phyloP scores from a whole-genome alignment of 2,113 vertebrate genomes.

The Corapipo altera region DNA sequence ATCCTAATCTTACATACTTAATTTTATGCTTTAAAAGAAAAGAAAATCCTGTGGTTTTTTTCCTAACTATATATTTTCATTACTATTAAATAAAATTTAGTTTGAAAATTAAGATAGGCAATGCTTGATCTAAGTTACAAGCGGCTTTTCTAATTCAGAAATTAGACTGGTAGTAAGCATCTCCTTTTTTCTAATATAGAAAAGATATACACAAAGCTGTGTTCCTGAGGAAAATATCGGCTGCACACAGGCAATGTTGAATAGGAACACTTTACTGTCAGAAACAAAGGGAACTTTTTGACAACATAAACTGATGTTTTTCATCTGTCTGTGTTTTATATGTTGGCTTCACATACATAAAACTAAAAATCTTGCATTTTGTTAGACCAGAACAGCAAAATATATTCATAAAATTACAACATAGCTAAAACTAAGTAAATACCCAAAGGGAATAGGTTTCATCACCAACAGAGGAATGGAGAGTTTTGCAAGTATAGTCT shows the following conservation, averaged over 20 bases:
- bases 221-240: background rate
- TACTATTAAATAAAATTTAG: background rate
- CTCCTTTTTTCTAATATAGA: background rate
- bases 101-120: background rate
- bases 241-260: background rate
- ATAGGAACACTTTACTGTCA: background rate
- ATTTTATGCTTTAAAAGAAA: background rate
- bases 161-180: background rate
- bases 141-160: background rate
- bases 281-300: background rate
- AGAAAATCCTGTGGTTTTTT: background rate
- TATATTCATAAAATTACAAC: background rate
- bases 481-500: rapidly evolving
- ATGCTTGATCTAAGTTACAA: background rate
- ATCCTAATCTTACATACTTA: background rate
- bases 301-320: background rate
- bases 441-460: rapidly evolving
- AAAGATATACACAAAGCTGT: background rate
- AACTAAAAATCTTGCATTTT: background rate
- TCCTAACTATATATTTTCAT: background rate
- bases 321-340: background rate
- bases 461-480: background rate
- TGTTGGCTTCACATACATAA: background rate
- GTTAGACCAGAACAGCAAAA: background rate
- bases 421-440: background rate